phyloP scores from a whole-genome alignment of 2,888 invertebrate genomes.

The Agrypnus murinus region DNA sequence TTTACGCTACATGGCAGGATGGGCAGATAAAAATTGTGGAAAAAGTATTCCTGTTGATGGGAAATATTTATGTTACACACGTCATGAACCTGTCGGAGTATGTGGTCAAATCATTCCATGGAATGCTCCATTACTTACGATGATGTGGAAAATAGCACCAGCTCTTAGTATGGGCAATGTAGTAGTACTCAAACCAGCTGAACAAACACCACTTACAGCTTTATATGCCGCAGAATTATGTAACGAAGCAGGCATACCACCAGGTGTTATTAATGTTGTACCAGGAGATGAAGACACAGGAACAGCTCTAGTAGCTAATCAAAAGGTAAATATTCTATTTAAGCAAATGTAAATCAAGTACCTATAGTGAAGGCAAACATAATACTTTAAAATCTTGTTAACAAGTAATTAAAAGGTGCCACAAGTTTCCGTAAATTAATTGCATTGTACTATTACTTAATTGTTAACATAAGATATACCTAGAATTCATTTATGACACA shows the following conservation, averaged over 20 bases:
- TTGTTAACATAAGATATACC: no score
- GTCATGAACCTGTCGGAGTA: conserved; percentile 95
- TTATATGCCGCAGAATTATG: conserved; percentile 89
- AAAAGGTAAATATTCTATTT: conserved; percentile 71
- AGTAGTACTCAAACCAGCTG: conserved; percentile 93
- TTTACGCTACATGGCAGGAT: conserved; percentile 92
- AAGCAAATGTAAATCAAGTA: no score
- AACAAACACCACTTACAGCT: conserved; percentile 95
- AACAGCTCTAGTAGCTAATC: conserved; percentile 83
- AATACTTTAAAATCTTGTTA: no score
- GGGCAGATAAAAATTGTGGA: conserved; percentile 91
- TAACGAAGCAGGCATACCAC: conserved; percentile 94
- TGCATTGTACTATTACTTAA: no score
- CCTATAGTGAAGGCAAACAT: no score
- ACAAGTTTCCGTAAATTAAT: no score
- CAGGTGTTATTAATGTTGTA: conserved; percentile 93
- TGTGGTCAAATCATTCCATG: conserved; percentile 96
- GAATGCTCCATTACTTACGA: conserved; percentile 96
- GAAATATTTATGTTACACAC: conserved; percentile 86
- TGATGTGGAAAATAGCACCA: conserved; percentile 92
- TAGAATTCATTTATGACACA: no score
- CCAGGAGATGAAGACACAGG: conserved; percentile 92
- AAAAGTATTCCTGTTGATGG: conserved; percentile 87
- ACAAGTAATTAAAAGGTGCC: no score
- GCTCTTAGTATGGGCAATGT: conserved; percentile 87